Evolutionary conservation across 2,888 invertebrate genomes (phyloP), one percentile per base, ranked within the genome.

Genomic region (Sesamia inferens): DNA sequence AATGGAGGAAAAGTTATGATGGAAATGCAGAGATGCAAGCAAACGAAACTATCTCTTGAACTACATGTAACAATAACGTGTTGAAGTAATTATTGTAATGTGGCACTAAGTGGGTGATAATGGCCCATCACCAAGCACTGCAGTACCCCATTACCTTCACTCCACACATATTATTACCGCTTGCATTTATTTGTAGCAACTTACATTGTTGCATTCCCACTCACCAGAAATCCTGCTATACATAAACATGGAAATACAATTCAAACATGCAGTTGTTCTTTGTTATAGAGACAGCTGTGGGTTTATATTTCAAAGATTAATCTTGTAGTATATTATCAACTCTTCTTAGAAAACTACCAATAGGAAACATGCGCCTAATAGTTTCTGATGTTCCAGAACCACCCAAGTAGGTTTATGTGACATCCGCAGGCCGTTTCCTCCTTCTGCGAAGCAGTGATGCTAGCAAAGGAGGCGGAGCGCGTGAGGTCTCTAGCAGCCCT

Each of bases 191-290:
- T 76, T 68, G 31, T 61, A 54, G 22, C 63, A 57, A 42, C 59
- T 61, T 75, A 74, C 68, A 68, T 47, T 75, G 74, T 74, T 42
- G 19, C 19, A 47, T 73, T 72, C 7, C 44, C 51, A 39, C n/a
- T 31, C 31, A 47, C n/a, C 7, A 19, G 31, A 68, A 16, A 47
- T 62, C 7, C 11, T 31, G 11, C 14, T 16, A 13, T 42, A 44
- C 42, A 42, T 42, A 10, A 16, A n/a, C 13, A 24, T 42, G 42
- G 22, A 66, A 31, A 66, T 66, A 55, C 31, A 31, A 31, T 31
- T 31, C 14, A 5, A 61, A 6, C 44, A 44, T 5, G 13, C 44
- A 54, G 39, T 22, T 11, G 11, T 5, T 2, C 57, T 66, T 42
- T 7, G 39, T 66, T 22, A 11, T n/a, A 47, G 14, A 47, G 7